Evolutionary conservation across 2,113 vertebrate genomes (phyloP).

Genomic region (Ceyx margarethae): DNA sequence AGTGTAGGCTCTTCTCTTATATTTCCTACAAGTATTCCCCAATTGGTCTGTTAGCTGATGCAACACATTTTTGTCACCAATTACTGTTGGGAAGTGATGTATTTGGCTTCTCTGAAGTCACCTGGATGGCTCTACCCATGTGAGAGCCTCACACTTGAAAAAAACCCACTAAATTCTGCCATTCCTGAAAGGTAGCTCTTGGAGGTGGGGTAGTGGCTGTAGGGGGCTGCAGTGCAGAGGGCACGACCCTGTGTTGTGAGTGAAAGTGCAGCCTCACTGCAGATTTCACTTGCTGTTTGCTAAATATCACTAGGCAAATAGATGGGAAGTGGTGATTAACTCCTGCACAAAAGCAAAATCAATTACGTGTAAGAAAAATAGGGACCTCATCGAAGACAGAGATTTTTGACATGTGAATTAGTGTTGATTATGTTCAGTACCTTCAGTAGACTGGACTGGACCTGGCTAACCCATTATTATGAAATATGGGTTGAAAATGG

Average conservation of each 20-base stretch:
- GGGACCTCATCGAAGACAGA: background rate
- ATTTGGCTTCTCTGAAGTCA: background rate
- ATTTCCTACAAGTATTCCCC: background rate
- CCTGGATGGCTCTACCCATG: background rate
- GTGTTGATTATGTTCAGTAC: background rate
- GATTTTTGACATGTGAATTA: background rate
- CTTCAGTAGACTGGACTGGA: background rate
- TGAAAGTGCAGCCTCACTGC: background rate
- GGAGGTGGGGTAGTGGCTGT: background rate
- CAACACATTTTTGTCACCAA: background rate
- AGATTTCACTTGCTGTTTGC: background rate
- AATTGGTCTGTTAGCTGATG: background rate
- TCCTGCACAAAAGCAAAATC: background rate
- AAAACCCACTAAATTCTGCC: background rate
- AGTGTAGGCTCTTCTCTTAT: background rate
- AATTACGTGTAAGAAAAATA: background rate
- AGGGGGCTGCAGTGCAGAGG: no score
- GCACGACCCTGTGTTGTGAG: background rate
- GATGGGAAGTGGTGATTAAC: background rate
- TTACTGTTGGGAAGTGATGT: background rate
- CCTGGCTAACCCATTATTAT: background rate
- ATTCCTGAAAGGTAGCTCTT: background rate
- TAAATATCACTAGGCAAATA: constrained; percentile 1
- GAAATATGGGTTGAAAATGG: background rate
- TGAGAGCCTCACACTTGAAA: background rate